A percentile compares a stretch with the other conserved stretches of the same genome.
Evolutionary conservation across 2,797 vertebrate species (phyloP).

Genomic region (Anguilla obscura): DNA sequence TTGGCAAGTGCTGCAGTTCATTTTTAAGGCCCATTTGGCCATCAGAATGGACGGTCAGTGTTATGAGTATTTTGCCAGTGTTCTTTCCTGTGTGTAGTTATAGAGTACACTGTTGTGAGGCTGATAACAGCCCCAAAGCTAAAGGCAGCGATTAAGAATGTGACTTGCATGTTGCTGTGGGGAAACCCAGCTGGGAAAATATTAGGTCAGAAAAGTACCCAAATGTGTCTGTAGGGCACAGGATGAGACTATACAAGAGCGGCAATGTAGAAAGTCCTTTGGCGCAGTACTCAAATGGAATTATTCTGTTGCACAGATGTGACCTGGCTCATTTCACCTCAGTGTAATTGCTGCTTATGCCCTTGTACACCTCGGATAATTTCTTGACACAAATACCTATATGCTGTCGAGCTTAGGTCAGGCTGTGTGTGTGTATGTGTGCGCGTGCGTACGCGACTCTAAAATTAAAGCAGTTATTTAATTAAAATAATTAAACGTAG

Average conservation of each 20-base stretch:
- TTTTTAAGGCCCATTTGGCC: conserved; percentile 10
- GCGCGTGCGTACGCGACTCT: background rate
- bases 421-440: background rate
- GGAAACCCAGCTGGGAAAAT: background rate
- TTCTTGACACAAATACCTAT: background rate
- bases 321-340: background rate
- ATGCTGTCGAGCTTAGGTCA: background rate
- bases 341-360: background rate
- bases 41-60: conserved; percentile 16
- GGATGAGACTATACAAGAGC: background rate
- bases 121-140: conserved; percentile 15
- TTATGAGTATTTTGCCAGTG: background rate
- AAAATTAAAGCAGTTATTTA: background rate
- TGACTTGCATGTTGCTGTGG: background rate
- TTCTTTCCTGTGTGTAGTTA: background rate
- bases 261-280: background rate
- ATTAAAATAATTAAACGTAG: background rate
- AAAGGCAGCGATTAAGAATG: conserved; percentile 1
- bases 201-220: background rate
- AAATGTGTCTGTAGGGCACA: background rate
- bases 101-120: conserved; percentile 1
- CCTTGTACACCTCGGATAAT: background rate
- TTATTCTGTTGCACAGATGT: background rate
- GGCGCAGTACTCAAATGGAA: background rate
- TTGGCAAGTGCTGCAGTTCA: background rate